These are phyloP conservation scores for Cheilosia vulpina DNA, from an alignment of 2,888 invertebrate species.

Conservation along the genomic window DNA sequence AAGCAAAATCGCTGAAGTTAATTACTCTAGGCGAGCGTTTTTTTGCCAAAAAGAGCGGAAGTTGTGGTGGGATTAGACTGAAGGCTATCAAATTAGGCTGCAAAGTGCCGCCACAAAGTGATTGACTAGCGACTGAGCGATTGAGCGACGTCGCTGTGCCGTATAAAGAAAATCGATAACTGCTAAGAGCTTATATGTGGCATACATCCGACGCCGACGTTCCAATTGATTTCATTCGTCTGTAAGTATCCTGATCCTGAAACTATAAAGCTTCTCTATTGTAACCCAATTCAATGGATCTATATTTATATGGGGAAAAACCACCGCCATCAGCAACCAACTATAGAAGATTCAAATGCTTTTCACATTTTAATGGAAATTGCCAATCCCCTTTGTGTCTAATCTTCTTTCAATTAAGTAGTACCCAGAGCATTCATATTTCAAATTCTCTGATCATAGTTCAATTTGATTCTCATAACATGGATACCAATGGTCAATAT, in stretches of 20 bases:
- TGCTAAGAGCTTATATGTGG: too few species aligned
- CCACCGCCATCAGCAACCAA: constrained; percentile 8
- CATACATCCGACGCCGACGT: neutral
- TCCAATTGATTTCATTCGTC: neutral
- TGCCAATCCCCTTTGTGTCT: constrained; percentile 53
- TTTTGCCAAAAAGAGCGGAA: too few species aligned
- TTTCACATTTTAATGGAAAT: constrained; percentile 48
- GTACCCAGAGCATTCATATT: constrained; percentile 53
- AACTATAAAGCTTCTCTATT: neutral
- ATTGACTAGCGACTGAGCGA: too few species aligned
- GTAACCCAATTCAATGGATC: neutral
- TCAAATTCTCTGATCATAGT: constrained; percentile 63
- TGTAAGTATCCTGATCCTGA: neutral
- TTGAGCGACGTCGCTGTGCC: too few species aligned
- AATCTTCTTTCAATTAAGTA: constrained; percentile 67
- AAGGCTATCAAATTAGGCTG: too few species aligned
- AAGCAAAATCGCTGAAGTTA: too few species aligned
- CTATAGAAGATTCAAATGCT: constrained; percentile 28
- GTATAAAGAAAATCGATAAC: too few species aligned
- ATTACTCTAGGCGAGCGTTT: too few species aligned
- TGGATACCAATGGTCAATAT: constrained; percentile 39
- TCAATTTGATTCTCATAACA: constrained; percentile 56
- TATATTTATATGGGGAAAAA: neutral
- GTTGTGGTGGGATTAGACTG: too few species aligned
- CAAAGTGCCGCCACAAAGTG: too few species aligned